phyloP scores from a whole-genome alignment of 1,140 invertebrate species.

The Trichonephila inaurata region DNA sequence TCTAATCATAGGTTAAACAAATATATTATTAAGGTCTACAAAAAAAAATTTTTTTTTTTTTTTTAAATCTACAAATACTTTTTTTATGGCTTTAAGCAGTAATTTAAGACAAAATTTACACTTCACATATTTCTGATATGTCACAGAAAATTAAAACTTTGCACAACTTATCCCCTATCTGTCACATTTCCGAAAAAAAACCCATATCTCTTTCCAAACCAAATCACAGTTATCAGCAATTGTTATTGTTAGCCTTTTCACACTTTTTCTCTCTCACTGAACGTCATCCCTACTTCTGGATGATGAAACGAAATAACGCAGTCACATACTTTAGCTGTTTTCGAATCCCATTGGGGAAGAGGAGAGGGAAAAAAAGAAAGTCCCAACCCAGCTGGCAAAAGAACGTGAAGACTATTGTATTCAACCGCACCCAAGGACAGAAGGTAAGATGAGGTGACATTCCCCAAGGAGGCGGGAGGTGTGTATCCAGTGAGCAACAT shows the following conservation, averaged over 20 bases:
- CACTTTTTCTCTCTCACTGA: not conserved
- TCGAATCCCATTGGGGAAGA: not conserved
- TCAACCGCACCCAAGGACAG: constrained; percentile 47
- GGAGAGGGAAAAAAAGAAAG: not conserved
- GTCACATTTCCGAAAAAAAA: no score
- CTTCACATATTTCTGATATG: no score
- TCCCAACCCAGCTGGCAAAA: constrained; percentile 39
- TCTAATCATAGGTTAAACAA: no score
- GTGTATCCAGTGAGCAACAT: not conserved
- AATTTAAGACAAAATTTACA: no score
- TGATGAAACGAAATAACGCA: constrained; percentile 4
- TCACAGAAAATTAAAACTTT: no score
- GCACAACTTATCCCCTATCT: no score
- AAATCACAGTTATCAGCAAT: not conserved
- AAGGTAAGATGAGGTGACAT: constrained; percentile 54
- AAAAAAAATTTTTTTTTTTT: no score
- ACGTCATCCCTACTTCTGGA: not conserved
- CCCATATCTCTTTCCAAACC: no score
- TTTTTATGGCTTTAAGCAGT: no score
- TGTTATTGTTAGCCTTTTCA: not conserved
- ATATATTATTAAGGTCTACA: no score
- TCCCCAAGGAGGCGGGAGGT: constrained; percentile 19
- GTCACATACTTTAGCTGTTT: constrained; percentile 19
- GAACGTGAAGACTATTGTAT: constrained; percentile 37
- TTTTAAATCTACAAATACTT: no score